A percentile compares a stretch with the other conserved stretches of the same genome.
Evolutionary conservation across 2,797 vertebrate genomes (phyloP).

Genomic region (Semotilus atromaculatus): DNA sequence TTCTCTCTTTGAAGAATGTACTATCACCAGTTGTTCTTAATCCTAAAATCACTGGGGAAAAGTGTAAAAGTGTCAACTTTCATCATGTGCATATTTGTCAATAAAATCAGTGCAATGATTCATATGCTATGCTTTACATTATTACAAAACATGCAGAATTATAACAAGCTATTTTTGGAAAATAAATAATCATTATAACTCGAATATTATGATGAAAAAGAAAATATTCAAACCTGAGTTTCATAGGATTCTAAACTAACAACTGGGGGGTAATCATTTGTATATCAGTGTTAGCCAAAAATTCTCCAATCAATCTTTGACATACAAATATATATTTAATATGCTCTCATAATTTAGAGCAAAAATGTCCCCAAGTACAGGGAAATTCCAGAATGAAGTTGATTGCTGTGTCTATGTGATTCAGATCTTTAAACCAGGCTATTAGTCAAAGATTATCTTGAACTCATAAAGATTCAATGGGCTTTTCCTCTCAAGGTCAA

Average conservation of each 20-base stretch:
- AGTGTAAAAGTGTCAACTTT: too few species aligned
- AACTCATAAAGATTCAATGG: neutral
- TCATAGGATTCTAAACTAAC: neutral
- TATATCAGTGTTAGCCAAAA: neutral
- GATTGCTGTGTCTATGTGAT: neutral
- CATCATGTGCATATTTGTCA: too few species aligned
- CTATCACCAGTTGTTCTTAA: neutral
- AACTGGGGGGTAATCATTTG: accelerated
- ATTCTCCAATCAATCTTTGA: neutral
- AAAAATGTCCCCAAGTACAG: neutral
- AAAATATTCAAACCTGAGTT: neutral
- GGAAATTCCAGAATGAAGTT: neutral
- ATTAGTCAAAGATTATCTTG: too few species aligned
- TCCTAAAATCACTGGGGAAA: too few species aligned
- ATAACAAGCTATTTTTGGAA: too few species aligned
- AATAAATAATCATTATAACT: neutral
- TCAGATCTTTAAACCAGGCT: too few species aligned
- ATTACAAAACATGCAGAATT: too few species aligned
- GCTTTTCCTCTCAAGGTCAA: neutral
- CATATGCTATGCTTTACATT: too few species aligned
- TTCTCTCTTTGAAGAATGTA: neutral
- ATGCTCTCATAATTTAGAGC: neutral
- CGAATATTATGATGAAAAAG: neutral
- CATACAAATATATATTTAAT: too few species aligned
- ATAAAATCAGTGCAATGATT: too few species aligned